Base-by-base conservation (phyloP, 2,888 invertebrate species). In the Ophioninae sp. region DNA sequence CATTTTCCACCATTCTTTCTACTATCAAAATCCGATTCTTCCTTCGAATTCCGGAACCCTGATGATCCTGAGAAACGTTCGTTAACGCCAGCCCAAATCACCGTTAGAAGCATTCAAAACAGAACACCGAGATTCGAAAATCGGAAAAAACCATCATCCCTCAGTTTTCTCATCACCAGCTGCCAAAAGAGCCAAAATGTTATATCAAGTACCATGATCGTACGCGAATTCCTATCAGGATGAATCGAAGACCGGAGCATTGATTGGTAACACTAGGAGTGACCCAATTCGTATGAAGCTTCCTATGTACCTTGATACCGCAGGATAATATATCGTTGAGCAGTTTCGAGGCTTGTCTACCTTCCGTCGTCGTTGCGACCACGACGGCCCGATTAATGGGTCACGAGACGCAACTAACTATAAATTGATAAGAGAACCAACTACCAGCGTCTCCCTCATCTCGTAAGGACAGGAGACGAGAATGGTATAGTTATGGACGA, bases 311-410 rank as follows among this genome's bases (percentile, higher is more conserved):
- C 17, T 37, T 58, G 5, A 67, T 44, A 23, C 20, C 74, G 13
- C 51, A 64, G 22, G 76, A 67, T 69, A 69, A 67, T 78, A 56
- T 64, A 78, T 78, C 63, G 71, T 71, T 71, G 51, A 71, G 39
- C 39, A 71, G 71, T 78, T 78, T 77, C 51, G 79, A 83, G 80
- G 74, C 81, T 78, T 69, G 77, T 83, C 83, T 85, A 89, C 88
- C 78, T 79, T 77, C 79, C 30, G 13, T 64, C 78, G 72, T 68
- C 78, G 77, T 67, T 75, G 64, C 41, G 79, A 65, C 80, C 88
- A 87, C 88, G 89, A 87, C 88, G 85, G 82, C 84, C 87, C 89
- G 88, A 90, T 91, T 90, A 91, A 91, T 90, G 90, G 91, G 90
- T 91, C 91, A 89, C 88, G 81, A 85, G 87, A 90, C 88, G 87